Base-by-base conservation (phyloP, 2,113 vertebrate genomes). In the Pollimyrus isidori region DNA sequence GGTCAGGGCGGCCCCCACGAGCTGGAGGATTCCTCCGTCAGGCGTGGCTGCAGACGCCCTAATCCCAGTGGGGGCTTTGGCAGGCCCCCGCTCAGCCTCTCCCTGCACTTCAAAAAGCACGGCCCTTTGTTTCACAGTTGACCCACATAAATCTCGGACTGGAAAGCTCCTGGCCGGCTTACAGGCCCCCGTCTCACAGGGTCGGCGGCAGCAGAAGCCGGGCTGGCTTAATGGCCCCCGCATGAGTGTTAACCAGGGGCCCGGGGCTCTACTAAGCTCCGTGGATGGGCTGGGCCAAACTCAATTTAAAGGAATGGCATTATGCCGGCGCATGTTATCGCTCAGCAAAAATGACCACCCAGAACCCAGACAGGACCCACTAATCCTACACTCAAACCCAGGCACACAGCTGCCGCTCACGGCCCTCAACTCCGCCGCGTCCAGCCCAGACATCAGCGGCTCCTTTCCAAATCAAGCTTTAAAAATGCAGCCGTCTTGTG, bases 91-190 rank as follows among this genome's bases (percentile, higher is more conserved):
- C 92, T 58, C 65, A 87, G 92, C 94, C 91, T 91, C 93, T 91
- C 92, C 91, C 89, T 91, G 86, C 89, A 93, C 93, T 93, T 95
- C 93, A 95, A 95, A 56, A 95, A 91, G 89, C 86, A 90, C 88
- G 88, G 82, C 88, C 92, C 93, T 95, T 95, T 93, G 92, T 94
- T 92, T 93, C 91, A 91, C 86, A 21, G 87, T 65, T 87, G 93
- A 91, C 89, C 89, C 89, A 90, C 91, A 93, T 92, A 93, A 93
- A 93, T 94, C 93, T 92, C 91, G 83, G 69, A 89, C 90, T 92
- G 91, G 90, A 93, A 93, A 89, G 92, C 87, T 6, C 90, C 88
- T 9, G 10, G 85, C 91, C 80, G 88, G 69, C 90, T 91, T 93
- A 92, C 92, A 92, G 93, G 92, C 91, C 65, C 9, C 90, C 91